Conservation (phyloP, 30 jellyfish, hydroid and myxozoan species). For the Cassiopea xamachana region DNA sequence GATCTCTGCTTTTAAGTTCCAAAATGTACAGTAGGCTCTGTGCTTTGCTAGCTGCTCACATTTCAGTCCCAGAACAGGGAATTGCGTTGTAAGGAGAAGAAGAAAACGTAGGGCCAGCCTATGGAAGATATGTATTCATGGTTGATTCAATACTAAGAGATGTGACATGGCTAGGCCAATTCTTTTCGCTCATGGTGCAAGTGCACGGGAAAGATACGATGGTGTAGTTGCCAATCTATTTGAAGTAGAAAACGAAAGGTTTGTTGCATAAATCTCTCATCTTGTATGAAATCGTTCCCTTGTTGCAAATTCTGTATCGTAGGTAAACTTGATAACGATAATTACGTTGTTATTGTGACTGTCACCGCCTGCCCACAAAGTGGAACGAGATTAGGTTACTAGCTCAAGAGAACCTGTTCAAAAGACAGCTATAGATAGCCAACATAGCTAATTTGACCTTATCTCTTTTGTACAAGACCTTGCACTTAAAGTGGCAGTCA, state of each 20-base stretch:
- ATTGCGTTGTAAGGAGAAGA: background rate
- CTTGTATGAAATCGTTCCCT: background rate
- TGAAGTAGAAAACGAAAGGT: conserved; percentile 54
- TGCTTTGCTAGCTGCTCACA: background rate
- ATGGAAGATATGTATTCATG: background rate
- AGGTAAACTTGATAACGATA: no score
- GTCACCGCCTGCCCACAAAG: no score
- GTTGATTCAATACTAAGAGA: background rate
- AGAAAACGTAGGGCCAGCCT: background rate
- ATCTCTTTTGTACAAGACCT: no score
- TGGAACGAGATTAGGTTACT: no score
- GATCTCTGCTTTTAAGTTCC: background rate
- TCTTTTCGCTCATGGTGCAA: background rate
- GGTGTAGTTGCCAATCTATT: conserved; percentile 50
- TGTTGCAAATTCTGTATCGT: no score
- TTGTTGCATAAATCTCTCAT: background rate
- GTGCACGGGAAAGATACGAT: conserved; percentile 59
- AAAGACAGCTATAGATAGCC: no score
- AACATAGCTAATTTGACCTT: no score
- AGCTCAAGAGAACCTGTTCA: no score
- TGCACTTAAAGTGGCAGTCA: no score
- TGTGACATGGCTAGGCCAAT: conserved; percentile 35
- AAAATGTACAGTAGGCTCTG: background rate
- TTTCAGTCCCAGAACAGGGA: background rate
- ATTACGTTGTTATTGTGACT: no score